These are phyloP conservation scores for Drosophila quadrilineata DNA, from an alignment of 1,140 invertebrate species.

Conservation along the genomic window DNA sequence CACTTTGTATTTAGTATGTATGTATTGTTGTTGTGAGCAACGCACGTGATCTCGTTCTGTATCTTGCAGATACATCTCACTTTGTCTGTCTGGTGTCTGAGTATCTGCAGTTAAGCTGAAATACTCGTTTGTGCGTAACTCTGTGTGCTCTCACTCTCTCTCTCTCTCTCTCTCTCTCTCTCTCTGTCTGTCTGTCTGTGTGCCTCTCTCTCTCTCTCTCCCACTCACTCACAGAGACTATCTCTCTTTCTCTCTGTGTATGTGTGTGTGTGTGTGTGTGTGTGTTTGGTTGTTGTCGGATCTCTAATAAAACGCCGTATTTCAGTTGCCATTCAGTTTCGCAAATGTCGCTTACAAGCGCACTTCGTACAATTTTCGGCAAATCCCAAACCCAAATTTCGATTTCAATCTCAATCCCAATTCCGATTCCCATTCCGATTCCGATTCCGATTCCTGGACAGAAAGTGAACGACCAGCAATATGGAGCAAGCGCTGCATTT, in stretches of 20 bases:
- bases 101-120: conserved; percentile 41
- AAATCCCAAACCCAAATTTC: conserved; percentile 6
- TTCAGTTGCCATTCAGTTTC: conserved; percentile 78
- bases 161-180: conserved; percentile 34
- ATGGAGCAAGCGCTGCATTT: conserved; percentile 73
- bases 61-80: conserved; percentile 73
- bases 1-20: conserved; percentile 4
- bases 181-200: conserved; percentile 4
- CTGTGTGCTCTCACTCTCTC: conserved; percentile 31
- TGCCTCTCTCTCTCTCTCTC: conserved; percentile 4
- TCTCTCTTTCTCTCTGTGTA: not conserved
- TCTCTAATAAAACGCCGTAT: conserved; percentile 79
- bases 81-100: conserved; percentile 9
- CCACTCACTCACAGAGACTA: not conserved
- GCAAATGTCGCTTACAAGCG: conserved; percentile 79
- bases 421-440: not conserved
- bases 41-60: conserved; percentile 76
- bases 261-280: not conserved
- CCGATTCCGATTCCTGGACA: conserved; percentile 2
- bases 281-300: conserved; percentile 34
- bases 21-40: conserved; percentile 34
- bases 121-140: conserved; percentile 68
- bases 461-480: conserved; percentile 2
- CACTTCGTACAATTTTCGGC: conserved; percentile 68
- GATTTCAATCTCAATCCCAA: too few species aligned